Conservation (phyloP, 2,797 vertebrate genomes). For the Muraenolepis orangiensis region DNA sequence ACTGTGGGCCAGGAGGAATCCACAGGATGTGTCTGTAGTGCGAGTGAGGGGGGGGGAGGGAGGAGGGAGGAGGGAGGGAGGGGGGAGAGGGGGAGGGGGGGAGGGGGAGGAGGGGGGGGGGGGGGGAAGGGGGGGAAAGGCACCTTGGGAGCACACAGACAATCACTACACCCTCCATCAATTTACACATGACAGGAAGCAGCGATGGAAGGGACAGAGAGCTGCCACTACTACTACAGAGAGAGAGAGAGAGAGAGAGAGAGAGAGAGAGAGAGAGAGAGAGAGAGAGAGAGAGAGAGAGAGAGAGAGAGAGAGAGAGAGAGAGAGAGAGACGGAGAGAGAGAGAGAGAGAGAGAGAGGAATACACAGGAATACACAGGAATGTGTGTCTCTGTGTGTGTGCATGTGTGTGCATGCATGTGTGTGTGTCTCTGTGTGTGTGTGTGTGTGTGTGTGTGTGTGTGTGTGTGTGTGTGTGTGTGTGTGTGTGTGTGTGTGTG, state of each 20-base stretch:
- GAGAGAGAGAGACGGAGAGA: slow-evolving; percentile 36
- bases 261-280: slow-evolving; percentile 22
- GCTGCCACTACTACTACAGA: slow-evolving; percentile 34
- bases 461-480: slow-evolving; percentile 27
- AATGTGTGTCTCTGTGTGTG: slow-evolving; percentile 40
- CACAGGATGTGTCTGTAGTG: slow-evolving; percentile 61
- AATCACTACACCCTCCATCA: slow-evolving; percentile 74
- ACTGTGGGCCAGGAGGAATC: slow-evolving; percentile 70
- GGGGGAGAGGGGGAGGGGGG: slow-evolving; percentile 56
- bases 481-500: slow-evolving; percentile 41
- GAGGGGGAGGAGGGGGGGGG: slow-evolving; percentile 74
- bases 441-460: slow-evolving; percentile 28
- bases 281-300: slow-evolving; percentile 25
- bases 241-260: slow-evolving; percentile 45
- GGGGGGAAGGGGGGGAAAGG: slow-evolving; percentile 68
- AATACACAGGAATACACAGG: neutral
- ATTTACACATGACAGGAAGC: slow-evolving; percentile 76
- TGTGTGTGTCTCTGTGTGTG: slow-evolving; percentile 44
- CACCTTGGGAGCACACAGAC: slow-evolving; percentile 78
- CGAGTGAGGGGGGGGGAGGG: slow-evolving; percentile 60
- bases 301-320: slow-evolving; percentile 42
- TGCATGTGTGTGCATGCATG: slow-evolving; percentile 26
- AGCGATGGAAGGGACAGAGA: slow-evolving; percentile 56
- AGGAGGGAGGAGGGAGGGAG: slow-evolving; percentile 72
- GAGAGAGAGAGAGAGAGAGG: slow-evolving; percentile 31